A percentile compares a stretch with the other conserved stretches of the same genome.
Conservation (phyloP, 2,113 vertebrate genomes). For the Arothron firmamentum region DNA sequence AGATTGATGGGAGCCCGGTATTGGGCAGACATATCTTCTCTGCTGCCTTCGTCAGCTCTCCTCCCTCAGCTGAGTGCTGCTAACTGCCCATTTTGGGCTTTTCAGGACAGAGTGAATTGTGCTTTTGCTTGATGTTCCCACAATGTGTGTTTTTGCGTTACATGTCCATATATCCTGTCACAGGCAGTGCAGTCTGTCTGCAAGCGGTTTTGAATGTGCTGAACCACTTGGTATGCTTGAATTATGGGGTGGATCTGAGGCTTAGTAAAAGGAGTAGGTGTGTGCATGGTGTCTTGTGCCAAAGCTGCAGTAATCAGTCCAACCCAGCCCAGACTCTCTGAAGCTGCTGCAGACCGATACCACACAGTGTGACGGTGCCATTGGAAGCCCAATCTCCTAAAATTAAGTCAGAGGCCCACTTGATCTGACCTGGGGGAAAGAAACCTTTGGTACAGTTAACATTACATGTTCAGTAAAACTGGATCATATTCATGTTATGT, state of each 20-base stretch:
- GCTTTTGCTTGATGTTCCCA: background rate
- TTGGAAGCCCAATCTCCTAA: conserved; percentile 33
- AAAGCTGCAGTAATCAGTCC: conserved; percentile 49
- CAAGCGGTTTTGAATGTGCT: too few relatives aligned
- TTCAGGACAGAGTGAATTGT: conserved; percentile 50
- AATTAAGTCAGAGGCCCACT: background rate
- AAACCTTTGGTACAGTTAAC: background rate
- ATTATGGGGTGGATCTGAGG: conserved; percentile 20
- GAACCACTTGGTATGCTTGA: conserved; percentile 3
- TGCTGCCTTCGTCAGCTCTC: conserved; percentile 42
- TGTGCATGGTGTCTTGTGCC: conserved; percentile 14
- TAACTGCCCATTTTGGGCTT: conserved; percentile 51
- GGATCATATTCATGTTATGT: too few relatives aligned
- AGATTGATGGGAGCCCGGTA: conserved; percentile 40
- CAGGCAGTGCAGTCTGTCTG: too few relatives aligned
- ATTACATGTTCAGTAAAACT: too few relatives aligned
- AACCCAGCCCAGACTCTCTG: conserved; percentile 25
- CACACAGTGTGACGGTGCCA: conserved; percentile 34
- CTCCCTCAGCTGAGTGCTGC: conserved; percentile 8
- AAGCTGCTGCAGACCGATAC: conserved; percentile 29
- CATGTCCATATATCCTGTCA: too few relatives aligned
- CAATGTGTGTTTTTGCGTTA: too few relatives aligned
- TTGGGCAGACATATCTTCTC: conserved; percentile 35
- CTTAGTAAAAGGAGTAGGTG: conserved; percentile 23
- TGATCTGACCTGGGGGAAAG: background rate